Conservation (phyloP, 2,113 vertebrate species). For the Melierax canorus region DNA sequence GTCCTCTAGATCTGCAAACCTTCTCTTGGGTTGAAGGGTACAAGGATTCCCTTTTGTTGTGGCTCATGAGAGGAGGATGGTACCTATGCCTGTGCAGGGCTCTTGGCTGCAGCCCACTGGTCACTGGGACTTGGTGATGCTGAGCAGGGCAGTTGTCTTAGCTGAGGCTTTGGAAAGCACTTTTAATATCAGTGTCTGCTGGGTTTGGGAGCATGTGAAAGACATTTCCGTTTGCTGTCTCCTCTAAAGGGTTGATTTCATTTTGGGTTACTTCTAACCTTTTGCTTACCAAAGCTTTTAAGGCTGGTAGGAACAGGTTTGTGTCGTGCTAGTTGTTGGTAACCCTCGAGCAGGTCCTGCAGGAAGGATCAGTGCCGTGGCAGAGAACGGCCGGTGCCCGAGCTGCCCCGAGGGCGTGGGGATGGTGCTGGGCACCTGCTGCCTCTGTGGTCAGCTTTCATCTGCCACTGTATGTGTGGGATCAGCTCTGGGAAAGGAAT, state of each 20-base stretch:
- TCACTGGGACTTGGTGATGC: not conserved
- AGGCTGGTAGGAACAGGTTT: accelerated
- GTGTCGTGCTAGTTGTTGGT: accelerated
- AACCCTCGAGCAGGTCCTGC: too few species aligned
- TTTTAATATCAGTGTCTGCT: not conserved
- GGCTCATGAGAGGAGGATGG: too few species aligned
- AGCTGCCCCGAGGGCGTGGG: accelerated
- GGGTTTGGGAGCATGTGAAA: not conserved
- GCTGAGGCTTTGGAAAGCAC: not conserved
- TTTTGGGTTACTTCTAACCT: not conserved
- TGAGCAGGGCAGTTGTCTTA: not conserved
- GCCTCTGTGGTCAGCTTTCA: accelerated
- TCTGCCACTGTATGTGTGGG: accelerated
- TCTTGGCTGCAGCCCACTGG: accelerated
- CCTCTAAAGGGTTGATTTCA: too few species aligned
- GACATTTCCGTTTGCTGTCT: not conserved
- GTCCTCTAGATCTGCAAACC: not conserved
- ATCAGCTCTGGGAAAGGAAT: accelerated
- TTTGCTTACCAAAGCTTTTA: not conserved
- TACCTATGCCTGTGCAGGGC: not conserved
- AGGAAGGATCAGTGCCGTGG: not conserved
- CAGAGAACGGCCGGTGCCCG: accelerated
- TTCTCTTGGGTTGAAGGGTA: accelerated
- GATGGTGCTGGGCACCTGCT: not conserved
- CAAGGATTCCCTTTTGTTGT: accelerated